Percentiles rank a stretch among this genome's conserved stretches.
These are phyloP conservation scores for Elysia crispata DNA, from an alignment of 2,888 invertebrate genomes.

Conservation along the genomic window DNA sequence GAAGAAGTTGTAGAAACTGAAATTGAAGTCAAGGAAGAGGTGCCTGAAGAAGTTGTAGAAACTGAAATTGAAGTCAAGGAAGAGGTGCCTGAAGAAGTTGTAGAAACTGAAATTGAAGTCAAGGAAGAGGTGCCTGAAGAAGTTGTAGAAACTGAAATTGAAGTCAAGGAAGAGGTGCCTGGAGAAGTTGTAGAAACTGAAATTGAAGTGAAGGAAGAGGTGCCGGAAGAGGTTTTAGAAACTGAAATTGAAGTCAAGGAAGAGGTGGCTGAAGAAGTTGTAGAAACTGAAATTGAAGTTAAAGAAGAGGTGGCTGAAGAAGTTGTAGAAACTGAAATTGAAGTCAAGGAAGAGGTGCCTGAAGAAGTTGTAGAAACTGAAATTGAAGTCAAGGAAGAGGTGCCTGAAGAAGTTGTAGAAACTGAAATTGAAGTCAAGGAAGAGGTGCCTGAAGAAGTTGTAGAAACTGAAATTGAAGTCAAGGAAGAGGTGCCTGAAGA, in stretches of 20 bases:
- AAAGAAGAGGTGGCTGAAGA: conserved; percentile 79
- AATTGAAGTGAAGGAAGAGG: conserved; percentile 51
- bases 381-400: conserved; percentile 51
- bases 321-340: no score
- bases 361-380: conserved; percentile 71
- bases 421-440: conserved; percentile 76
- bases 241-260: conserved; percentile 76
- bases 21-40: conserved; percentile 51
- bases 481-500: conserved; percentile 78
- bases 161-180: conserved; percentile 81
- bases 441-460: conserved; percentile 52
- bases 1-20: conserved; percentile 71
- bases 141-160: no score
- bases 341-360: conserved; percentile 81
- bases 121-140: conserved; percentile 78
- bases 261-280: conserved; percentile 52
- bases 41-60: conserved; percentile 76
- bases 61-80: conserved; percentile 76
- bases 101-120: conserved; percentile 43
- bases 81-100: conserved; percentile 52
- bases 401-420: conserved; percentile 76
- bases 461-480: conserved; percentile 43
- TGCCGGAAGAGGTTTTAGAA: conserved; percentile 76
- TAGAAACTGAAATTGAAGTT: conserved; percentile 43
- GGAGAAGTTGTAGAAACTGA: conserved; percentile 71